Evolutionary conservation across 2,888 invertebrate genomes (phyloP).

Genomic region (Eupsilia transversa): DNA sequence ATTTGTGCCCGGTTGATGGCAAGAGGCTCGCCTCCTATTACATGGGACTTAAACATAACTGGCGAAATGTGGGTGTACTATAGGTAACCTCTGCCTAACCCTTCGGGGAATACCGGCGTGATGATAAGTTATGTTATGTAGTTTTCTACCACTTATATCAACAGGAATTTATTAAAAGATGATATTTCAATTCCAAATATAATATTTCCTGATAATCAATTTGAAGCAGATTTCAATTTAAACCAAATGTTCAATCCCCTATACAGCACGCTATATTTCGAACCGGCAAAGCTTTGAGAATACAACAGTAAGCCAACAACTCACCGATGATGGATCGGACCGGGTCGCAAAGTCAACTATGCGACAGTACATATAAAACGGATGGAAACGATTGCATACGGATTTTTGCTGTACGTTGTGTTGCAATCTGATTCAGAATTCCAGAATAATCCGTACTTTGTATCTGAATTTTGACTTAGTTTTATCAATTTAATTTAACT

Average conservation of each 20-base stretch:
- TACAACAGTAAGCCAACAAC: constrained; percentile 44
- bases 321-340: constrained; percentile 52
- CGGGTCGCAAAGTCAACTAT: constrained; percentile 48
- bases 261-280: not conserved
- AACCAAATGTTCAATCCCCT: not conserved
- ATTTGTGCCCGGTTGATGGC: too few species aligned
- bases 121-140: too few species aligned
- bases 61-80: too few species aligned
- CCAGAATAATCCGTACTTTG: not conserved
- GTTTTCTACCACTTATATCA: not conserved
- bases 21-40: too few species aligned
- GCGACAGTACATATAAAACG: constrained; percentile 47
- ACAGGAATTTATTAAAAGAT: not conserved
- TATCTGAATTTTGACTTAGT: too few species aligned
- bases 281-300: constrained; percentile 24
- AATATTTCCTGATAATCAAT: not conserved
- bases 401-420: constrained; percentile 23
- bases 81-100: too few species aligned
- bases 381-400: constrained; percentile 48
- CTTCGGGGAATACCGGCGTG: too few species aligned
- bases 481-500: too few species aligned
- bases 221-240: not conserved
- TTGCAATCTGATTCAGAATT: constrained; percentile 9
- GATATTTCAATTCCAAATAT: too few species aligned
- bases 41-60: too few species aligned